These are phyloP conservation scores for Polypedilum vanderplanki DNA, from an alignment of 1,140 invertebrate species.

Conservation along the genomic window DNA sequence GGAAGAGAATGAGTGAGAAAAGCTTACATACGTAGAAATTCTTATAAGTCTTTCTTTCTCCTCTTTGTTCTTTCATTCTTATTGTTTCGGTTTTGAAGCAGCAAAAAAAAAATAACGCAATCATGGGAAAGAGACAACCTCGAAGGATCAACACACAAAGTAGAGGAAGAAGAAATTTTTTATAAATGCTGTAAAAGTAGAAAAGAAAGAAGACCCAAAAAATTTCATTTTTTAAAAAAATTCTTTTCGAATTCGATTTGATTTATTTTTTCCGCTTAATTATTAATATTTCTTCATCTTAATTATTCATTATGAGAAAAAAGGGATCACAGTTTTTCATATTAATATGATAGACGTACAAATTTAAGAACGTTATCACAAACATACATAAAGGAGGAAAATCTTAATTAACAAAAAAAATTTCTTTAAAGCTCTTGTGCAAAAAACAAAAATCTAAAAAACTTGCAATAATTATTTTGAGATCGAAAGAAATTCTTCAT, in stretches of 20 bases:
- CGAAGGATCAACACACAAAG: too few species aligned
- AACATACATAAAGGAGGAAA: background rate
- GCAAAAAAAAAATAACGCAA: too few species aligned
- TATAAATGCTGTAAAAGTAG: too few species aligned
- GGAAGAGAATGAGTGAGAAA: too few species aligned
- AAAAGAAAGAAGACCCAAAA: background rate
- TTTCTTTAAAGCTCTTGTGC: slow-evolving; percentile 5
- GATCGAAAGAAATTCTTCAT: background rate
- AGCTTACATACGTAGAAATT: too few species aligned
- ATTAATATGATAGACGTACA: background rate
- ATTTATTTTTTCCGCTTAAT: slow-evolving; percentile 23
- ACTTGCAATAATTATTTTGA: background rate
- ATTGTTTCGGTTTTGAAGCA: too few species aligned
- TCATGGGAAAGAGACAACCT: too few species aligned
- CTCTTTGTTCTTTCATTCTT: too few species aligned
- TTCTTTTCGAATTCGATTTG: slow-evolving; percentile 7
- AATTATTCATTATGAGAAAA: slow-evolving; percentile 12
- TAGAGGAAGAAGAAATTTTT: too few species aligned
- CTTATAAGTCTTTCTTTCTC: too few species aligned
- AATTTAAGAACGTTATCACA: slow-evolving; percentile 15
- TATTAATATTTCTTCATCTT: background rate
- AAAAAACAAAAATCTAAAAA: slow-evolving; percentile 24
- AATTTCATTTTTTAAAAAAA: background rate
- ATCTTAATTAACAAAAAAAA: slow-evolving; percentile 14
- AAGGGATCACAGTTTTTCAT: background rate